phyloP scores from a whole-genome alignment of 2,113 vertebrate species.

The Salvelinus namaycush region DNA sequence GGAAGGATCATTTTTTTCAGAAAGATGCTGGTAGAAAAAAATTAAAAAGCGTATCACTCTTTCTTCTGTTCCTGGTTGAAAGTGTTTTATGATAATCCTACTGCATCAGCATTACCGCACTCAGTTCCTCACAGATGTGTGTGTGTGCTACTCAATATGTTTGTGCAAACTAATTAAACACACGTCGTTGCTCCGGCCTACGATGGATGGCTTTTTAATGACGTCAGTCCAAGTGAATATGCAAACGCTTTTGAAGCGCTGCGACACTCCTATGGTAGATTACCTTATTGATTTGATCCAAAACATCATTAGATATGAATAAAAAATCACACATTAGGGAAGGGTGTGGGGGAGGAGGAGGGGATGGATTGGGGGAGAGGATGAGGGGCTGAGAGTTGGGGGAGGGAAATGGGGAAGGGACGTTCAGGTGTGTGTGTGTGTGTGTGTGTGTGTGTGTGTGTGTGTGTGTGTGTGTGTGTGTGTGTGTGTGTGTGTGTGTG shows the following conservation, averaged over 20 bases:
- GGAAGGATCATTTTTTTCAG: background rate
- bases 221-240: slow-evolving; percentile 82
- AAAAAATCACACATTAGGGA: slow-evolving; percentile 66
- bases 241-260: slow-evolving; percentile 67
- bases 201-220: slow-evolving; percentile 91
- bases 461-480: slow-evolving; percentile 3
- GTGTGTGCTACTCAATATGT: slow-evolving; percentile 77
- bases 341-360: slow-evolving; percentile 10
- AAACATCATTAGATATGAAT: slow-evolving; percentile 75
- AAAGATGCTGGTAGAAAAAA: background rate
- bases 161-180: slow-evolving; percentile 91
- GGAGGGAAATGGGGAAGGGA: background rate
- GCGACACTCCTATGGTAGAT: slow-evolving; percentile 64
- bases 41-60: slow-evolving; percentile 32
- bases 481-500: background rate
- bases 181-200: slow-evolving; percentile 71
- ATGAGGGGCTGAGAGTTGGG: slow-evolving; percentile 12
- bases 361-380: slow-evolving; percentile 12
- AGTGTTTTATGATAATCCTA: slow-evolving; percentile 64
- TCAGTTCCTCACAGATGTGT: slow-evolving; percentile 54
- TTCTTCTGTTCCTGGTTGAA: slow-evolving; percentile 16
- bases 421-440: slow-evolving; percentile 15
- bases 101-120: slow-evolving; percentile 66
- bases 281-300: slow-evolving; percentile 76
- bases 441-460: background rate